phyloP scores from a whole-genome alignment of 2,888 invertebrate genomes.

The Laspeyria flexula region DNA sequence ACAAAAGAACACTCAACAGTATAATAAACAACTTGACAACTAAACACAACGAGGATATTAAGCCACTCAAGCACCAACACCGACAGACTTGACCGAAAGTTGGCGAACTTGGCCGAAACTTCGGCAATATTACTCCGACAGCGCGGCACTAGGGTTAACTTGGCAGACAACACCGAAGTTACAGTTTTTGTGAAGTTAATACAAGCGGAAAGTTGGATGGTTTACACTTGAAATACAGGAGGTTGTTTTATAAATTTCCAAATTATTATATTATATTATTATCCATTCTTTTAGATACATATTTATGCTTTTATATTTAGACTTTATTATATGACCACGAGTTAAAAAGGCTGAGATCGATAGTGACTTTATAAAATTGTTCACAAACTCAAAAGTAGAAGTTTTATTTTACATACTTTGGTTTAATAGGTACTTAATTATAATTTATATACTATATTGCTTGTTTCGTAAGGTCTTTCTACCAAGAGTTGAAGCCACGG shows the following conservation, averaged over 20 bases:
- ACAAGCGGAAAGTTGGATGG: neutral
- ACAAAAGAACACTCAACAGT: slow-evolving; percentile 6
- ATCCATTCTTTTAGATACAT: too few relatives aligned
- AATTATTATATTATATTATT: too few relatives aligned
- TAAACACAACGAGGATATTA: neutral
- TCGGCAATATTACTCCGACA: neutral
- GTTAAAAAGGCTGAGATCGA: too few relatives aligned
- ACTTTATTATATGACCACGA: too few relatives aligned
- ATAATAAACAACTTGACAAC: slow-evolving; percentile 4
- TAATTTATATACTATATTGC: too few relatives aligned
- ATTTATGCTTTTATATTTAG: too few relatives aligned
- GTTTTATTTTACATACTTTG: too few relatives aligned
- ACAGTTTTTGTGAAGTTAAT: neutral
- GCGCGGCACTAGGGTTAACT: neutral
- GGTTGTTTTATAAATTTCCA: neutral
- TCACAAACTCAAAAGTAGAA: too few relatives aligned
- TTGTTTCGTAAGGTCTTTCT: too few relatives aligned
- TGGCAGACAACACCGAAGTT: neutral
- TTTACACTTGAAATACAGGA: neutral
- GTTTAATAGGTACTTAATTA: too few relatives aligned
- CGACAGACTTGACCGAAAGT: neutral
- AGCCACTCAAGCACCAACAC: neutral
- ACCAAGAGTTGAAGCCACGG: too few relatives aligned
- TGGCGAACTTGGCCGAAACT: slow-evolving; percentile 1
- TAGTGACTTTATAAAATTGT: too few relatives aligned